Base-by-base conservation (phyloP, 2,888 invertebrate genomes). In the Cryptus viduatorius region DNA sequence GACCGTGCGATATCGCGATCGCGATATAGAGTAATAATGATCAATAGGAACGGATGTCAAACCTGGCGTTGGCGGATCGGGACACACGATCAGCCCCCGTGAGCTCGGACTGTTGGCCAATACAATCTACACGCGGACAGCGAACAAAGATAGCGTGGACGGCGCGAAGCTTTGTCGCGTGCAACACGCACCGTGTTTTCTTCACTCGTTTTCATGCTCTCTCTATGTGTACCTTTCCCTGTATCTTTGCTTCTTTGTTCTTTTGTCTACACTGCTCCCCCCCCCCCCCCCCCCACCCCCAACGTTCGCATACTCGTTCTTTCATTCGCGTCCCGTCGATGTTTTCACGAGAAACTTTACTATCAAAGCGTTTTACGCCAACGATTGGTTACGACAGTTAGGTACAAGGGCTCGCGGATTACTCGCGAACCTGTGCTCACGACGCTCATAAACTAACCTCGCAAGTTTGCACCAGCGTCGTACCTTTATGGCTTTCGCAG, bases 181-280 rank as follows among this genome's bases (percentile, higher is more conserved):
- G 86, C 85, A 79, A 56, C 86, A 85, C 87, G 87, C 84, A 86
- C 78, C 85, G 65, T 78, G 83, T 83, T 48, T 48, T 85, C 83
- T 75, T 76, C 67, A 12, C 65, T 42, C 61, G 65, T 56, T 50
- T 67, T 76, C 68, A 65, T 73, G 64, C 53, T 44, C 72, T 71
- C 65, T 69, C 77, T 37, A 24, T 56, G 37, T 37, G 37, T 37
- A 37, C 37, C 37, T 37, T 65, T 71, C 46, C 42, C 50, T 37
- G 79, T 79, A 48, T 59, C 50, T 37, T 77, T 61, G 24, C 31
- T 69, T 64, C 29, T 14, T 31, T 42, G 46, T 59, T 69, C 61
- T 48, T 68, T 67, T 48, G 69, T 12, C 56, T 42, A 37, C 64
- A n/a, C 29, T 14, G 31, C 12, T 24, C 24, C 24, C 24, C 10